Evolutionary conservation across 2,888 invertebrate species (phyloP), one percentile per base, ranked within the genome.

Genomic region (Lepidonotus clava): DNA sequence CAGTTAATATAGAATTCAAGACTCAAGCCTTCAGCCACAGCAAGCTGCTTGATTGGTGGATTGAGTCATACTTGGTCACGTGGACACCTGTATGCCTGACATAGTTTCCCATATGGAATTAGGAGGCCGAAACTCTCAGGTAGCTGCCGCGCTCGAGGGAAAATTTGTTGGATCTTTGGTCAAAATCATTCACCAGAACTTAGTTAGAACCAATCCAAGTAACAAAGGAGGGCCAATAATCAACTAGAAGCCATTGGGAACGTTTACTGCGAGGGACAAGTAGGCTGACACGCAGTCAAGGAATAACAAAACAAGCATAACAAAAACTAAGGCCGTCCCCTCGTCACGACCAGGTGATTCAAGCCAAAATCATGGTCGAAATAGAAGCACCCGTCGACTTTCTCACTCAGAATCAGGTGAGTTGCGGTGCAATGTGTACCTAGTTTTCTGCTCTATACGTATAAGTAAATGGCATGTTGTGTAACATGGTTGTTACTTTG

Each of bases 311-410:
- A 21, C 56, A 56, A n/a, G 11, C 24, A 28, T 32, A 53, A 28
- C 61, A 61, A 61, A 61, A n/a, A n/a, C n/a, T n/a, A n/a, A n/a
- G n/a, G n/a, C n/a, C n/a, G n/a, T n/a, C n/a, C n/a, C n/a, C n/a
- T n/a, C n/a, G n/a, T n/a, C n/a, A n/a, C n/a, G n/a, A n/a, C n/a
- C n/a, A n/a, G n/a, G n/a, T n/a, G n/a, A n/a, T n/a, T n/a, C n/a
- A n/a, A n/a, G n/a, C n/a, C n/a, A n/a, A n/a, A n/a, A n/a, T n/a
- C 61, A 61, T 61, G 61, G 28, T 61, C 28, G 61, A 61, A 61
- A 32, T 61, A 11, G 61, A 61, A 11, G 61, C 28, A 4, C 24
- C 61, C 8, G 4, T 28, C 4, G 61, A 28, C 61, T 61, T 61
- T 32, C 24, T 61, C 1, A 24, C 4, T 28, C 53, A 53, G n/a